phyloP scores from a whole-genome alignment of 1,140 invertebrate species.

The Drosophila jambulina region DNA sequence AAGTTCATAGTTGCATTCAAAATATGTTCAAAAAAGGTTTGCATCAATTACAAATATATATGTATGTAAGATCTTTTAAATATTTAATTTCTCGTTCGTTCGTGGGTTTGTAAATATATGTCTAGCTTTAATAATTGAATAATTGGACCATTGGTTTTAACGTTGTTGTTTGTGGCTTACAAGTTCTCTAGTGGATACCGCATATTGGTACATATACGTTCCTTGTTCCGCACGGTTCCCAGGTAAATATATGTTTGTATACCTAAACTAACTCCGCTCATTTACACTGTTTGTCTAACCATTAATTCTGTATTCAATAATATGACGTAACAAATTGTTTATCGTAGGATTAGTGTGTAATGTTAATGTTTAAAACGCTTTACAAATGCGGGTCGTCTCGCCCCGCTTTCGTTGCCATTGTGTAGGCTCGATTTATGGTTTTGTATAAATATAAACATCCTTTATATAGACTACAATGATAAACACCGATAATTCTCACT shows the following conservation, averaged over 20 bases:
- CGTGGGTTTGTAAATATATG: slow-evolving; percentile 25
- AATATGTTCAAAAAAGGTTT: slow-evolving; percentile 59
- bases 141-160: slow-evolving; percentile 83
- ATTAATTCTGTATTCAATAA: slow-evolving; percentile 48
- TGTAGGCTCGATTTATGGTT: slow-evolving; percentile 48
- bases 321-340: slow-evolving; percentile 65
- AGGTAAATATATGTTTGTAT: slow-evolving; percentile 64
- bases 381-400: slow-evolving; percentile 64
- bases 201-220: slow-evolving; percentile 39
- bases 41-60: slow-evolving; percentile 75
- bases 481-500: slow-evolving; percentile 65
- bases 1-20: slow-evolving; percentile 52
- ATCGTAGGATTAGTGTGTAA: slow-evolving; percentile 37
- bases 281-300: slow-evolving; percentile 56
- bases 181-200: slow-evolving; percentile 57
- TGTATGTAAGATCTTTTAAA: slow-evolving; percentile 27
- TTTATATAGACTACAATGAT: slow-evolving; percentile 48
- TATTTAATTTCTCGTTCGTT: slow-evolving; percentile 44
- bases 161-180: slow-evolving; percentile 73
- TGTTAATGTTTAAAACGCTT: slow-evolving; percentile 69
- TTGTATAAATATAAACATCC: slow-evolving; percentile 43
- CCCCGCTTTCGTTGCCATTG: slow-evolving; percentile 59
- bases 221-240: slow-evolving; percentile 75
- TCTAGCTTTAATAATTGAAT: slow-evolving; percentile 73
- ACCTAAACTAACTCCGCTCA: slow-evolving; percentile 57